Conservation (phyloP, 2,797 vertebrate genomes). For the Clarias pachynema region DNA sequence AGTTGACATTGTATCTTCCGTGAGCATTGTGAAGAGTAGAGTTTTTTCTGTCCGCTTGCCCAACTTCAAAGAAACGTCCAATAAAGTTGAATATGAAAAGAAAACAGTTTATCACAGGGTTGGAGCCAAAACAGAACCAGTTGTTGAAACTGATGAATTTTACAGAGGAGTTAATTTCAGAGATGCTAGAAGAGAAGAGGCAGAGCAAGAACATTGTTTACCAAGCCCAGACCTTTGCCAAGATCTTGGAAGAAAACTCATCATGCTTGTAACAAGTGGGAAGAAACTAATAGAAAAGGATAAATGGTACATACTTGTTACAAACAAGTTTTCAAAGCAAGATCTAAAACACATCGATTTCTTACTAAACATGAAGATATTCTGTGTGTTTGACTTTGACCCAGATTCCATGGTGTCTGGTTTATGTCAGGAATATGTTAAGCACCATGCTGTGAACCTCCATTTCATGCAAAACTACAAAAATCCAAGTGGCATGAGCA, state of each 20-base stretch:
- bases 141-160: conserved; percentile 69
- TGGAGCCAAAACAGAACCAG: conserved; percentile 77
- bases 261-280: conserved; percentile 74
- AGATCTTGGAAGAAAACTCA: conserved; percentile 79
- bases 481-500: conserved; percentile 61
- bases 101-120: conserved; percentile 66
- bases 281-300: conserved; percentile 78
- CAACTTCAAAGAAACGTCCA: conserved; percentile 72
- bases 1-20: conserved; percentile 77
- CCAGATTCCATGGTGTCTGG: conserved; percentile 78
- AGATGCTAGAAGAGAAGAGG: conserved; percentile 74
- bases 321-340: conserved; percentile 73
- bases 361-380: conserved; percentile 78
- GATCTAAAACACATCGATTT: conserved; percentile 73
- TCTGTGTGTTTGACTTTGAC: conserved; percentile 86
- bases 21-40: conserved; percentile 66
- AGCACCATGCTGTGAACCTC: conserved; percentile 72
- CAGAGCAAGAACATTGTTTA: conserved; percentile 64
- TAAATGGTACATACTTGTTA: conserved; percentile 80
- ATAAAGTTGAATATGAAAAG: conserved; percentile 73
- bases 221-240: conserved; percentile 52
- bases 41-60: conserved; percentile 75
- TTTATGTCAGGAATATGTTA: conserved; percentile 74
- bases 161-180: conserved; percentile 64
- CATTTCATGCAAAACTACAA: conserved; percentile 79